Base-by-base conservation (phyloP, 2,888 invertebrate species). In the Diaprepes abbreviatus region DNA sequence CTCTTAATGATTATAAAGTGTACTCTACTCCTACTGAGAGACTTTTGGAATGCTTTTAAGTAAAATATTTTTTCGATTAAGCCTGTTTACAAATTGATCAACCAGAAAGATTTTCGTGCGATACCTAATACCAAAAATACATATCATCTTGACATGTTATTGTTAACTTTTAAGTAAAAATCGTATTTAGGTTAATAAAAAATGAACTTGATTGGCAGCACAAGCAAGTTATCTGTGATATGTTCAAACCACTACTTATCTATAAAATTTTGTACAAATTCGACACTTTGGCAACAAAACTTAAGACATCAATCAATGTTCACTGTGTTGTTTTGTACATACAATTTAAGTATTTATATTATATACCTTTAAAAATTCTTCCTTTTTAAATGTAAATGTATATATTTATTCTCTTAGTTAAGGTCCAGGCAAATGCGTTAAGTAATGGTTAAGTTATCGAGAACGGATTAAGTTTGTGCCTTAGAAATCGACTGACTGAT, bases 401-500 rank as follows among this genome's bases (percentile, higher is more conserved):
- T 48, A 68, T 68, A 68, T 67, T 67, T 54, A 54, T 60, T 68
- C 7, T 24, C 16, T 21, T 52, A 52, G 63, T 55, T 68, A 21
- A 59, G 40, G 55, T 31, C 31, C 24, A 60, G 55, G 59, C 63
- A 52, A 63, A 40, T 36, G 35, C 28, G 35, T 24, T 48, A 60
- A 50, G 63, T 52, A 38, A 38, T 40, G 57, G 24, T 24, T 57
- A 24, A 63, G 59, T 24, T 54, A 54, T 64, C 38, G 43, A 54
- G 54, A 50, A 58, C 45, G 54, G 60, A 67, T 55, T 54, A 33
- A 40, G 50, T 64, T 54, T 54, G 62, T 62, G 62, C 68, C 62
- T 63, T 62, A 68, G 36, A 57, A 57, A 45, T 33, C 33, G 65
- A 58, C 67, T 54, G 62, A 62, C 68, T 57, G 57, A 63, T 28